Conservation (phyloP, 2,797 vertebrate genomes). For the Tapera naevia region DNA sequence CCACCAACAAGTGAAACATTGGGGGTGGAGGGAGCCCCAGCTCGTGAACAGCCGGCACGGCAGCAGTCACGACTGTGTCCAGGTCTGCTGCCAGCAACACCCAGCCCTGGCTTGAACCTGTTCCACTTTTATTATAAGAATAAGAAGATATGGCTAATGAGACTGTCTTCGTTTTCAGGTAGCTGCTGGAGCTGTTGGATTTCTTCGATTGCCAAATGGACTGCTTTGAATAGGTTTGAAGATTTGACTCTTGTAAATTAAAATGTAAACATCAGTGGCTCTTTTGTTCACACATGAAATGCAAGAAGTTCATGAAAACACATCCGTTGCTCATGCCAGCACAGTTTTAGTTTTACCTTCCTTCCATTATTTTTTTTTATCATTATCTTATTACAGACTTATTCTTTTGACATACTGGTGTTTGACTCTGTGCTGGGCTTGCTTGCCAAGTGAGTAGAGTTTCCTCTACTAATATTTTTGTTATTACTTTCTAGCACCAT, state of each 20-base stretch:
- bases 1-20: neutral
- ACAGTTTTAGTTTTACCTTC: constrained; percentile 60
- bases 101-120: neutral
- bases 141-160: neutral
- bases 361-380: constrained; percentile 67
- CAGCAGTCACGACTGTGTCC: neutral
- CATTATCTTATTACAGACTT: constrained; percentile 50
- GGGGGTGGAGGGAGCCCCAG: neutral
- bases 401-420: neutral
- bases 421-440: constrained; percentile 24
- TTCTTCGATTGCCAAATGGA: constrained; percentile 19
- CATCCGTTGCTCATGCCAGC: constrained; percentile 26
- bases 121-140: neutral
- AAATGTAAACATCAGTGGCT: constrained; percentile 68
- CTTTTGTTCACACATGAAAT: constrained; percentile 51
- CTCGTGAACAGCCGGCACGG: neutral
- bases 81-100: neutral
- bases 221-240: constrained; percentile 77
- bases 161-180: constrained; percentile 71
- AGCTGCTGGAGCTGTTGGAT: neutral
- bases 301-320: constrained; percentile 65
- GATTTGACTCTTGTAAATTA: constrained; percentile 70
- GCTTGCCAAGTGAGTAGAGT: neutral
- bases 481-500: constrained; percentile 32
- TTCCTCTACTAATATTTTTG: constrained; percentile 3